phyloP scores from a whole-genome alignment of 2,113 vertebrate genomes.

The Ochotona princeps region DNA sequence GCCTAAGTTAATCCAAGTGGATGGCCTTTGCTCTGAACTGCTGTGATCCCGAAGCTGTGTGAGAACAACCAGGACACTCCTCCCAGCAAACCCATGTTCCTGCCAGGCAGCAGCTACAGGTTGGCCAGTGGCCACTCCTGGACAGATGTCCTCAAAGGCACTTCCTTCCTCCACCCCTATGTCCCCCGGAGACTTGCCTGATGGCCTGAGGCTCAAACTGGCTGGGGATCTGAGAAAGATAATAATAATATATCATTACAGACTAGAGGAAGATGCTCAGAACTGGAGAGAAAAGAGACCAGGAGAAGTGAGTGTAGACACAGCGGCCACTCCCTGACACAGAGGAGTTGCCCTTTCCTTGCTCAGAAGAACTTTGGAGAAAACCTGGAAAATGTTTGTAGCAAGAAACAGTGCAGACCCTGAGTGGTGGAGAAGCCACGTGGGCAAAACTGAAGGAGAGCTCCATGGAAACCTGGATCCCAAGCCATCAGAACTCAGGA shows the following conservation, averaged over 20 bases:
- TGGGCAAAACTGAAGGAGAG: too few species aligned
- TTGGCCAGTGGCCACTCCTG: not conserved
- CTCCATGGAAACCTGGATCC: not conserved
- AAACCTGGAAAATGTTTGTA: not conserved
- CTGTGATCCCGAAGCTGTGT: not conserved
- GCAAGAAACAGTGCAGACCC: not conserved
- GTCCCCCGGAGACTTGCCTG: not conserved
- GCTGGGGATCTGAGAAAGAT: not conserved
- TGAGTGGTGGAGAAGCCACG: not conserved
- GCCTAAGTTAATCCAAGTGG: not conserved
- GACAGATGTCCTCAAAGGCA: too few species aligned
- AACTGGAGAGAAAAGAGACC: not conserved
- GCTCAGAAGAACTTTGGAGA: not conserved
- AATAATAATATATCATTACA: not conserved
- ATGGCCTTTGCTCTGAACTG: not conserved
- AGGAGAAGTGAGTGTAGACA: not conserved
- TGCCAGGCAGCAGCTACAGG: not conserved
- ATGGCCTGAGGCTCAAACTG: not conserved
- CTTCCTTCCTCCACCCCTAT: not conserved
- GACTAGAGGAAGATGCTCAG: not conserved
- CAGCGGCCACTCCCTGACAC: not conserved
- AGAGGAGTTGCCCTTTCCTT: not conserved
- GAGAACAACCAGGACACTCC: not conserved
- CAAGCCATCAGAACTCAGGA: not conserved
- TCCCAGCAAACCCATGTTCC: not conserved